Percentiles rank a stretch among this genome's conserved stretches.
phyloP scores from a whole-genome alignment of 2,797 vertebrate genomes.

The Channallabes apus region DNA sequence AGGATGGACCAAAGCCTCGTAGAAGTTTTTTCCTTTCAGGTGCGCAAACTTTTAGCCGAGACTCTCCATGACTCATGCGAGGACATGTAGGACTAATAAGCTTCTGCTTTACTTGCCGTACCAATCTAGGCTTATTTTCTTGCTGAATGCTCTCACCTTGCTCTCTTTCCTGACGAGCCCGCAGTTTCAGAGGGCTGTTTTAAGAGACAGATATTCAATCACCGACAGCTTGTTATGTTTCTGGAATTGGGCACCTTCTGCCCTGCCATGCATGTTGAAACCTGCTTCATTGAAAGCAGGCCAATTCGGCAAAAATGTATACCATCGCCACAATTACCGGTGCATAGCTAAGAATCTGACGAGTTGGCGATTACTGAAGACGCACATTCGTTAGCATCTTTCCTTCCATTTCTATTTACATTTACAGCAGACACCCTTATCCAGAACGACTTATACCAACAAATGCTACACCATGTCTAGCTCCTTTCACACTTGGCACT shows the following conservation, averaged over 20 bases:
- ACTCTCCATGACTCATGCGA: slow-evolving; percentile 9
- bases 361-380: not conserved
- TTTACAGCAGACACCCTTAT: no score
- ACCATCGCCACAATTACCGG: not conserved
- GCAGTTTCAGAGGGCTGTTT: slow-evolving; percentile 33
- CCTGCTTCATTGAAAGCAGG: not conserved
- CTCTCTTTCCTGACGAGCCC: not conserved
- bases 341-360: not conserved
- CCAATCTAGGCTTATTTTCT: slow-evolving; percentile 25
- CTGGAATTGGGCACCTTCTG: slow-evolving; percentile 35
- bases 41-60: not conserved
- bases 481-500: not conserved
- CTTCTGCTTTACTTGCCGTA: not conserved
- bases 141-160: slow-evolving; percentile 8
- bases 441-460: not conserved
- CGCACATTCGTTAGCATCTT: not conserved
- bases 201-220: slow-evolving; percentile 37
- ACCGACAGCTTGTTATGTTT: slow-evolving; percentile 45
- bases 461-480: not conserved
- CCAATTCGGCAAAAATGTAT: not conserved
- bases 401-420: no score
- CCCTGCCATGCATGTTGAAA: slow-evolving; percentile 35
- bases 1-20: not conserved
- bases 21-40: slow-evolving; percentile 15
- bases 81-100: slow-evolving; percentile 40